Percentiles rank a stretch among this genome's conserved stretches.
Conservation (phyloP, 2,797 vertebrate species). For the Borostomias antarcticus region DNA sequence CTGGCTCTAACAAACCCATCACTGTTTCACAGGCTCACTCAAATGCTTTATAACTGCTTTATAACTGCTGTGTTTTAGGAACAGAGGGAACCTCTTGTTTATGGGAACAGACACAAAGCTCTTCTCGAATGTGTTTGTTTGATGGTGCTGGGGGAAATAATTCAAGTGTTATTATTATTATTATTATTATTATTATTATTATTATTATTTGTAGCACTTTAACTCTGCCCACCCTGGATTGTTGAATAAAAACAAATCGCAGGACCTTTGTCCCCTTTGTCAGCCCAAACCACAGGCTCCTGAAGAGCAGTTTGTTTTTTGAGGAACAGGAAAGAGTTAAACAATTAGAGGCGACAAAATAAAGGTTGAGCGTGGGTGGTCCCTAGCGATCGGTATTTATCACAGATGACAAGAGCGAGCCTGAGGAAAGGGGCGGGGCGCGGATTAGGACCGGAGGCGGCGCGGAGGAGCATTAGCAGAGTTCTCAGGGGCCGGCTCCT, state of each 20-base stretch:
- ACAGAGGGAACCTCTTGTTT: no score
- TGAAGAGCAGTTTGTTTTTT: conserved; percentile 53
- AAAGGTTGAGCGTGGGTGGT: conserved; percentile 58
- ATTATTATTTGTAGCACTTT: no score
- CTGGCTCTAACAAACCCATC: no score
- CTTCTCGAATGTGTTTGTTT: no score
- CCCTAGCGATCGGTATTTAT: conserved; percentile 65
- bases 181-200: no score
- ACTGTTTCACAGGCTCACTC: no score
- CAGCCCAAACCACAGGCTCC: conserved; percentile 25
- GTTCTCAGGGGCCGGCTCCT: neutral
- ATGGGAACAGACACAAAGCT: no score
- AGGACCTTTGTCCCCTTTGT: conserved; percentile 44
- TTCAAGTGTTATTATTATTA: no score
- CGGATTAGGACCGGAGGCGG: conserved; percentile 46
- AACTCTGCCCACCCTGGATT: no score
- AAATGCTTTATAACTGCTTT: no score
- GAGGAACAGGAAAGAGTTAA: conserved; percentile 73
- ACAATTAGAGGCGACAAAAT: conserved; percentile 66
- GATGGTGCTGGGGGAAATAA: no score
- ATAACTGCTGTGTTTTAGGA: no score
- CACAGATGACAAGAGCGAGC: conserved; percentile 54
- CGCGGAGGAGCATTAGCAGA: conserved; percentile 12
- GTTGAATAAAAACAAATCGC: conserved; percentile 37
- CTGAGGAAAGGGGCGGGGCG: conserved; percentile 61